Percentiles rank a stretch among this genome's conserved stretches.
Evolutionary conservation across 2,888 invertebrate species (phyloP).

Genomic region (Odontocolon sp.): DNA sequence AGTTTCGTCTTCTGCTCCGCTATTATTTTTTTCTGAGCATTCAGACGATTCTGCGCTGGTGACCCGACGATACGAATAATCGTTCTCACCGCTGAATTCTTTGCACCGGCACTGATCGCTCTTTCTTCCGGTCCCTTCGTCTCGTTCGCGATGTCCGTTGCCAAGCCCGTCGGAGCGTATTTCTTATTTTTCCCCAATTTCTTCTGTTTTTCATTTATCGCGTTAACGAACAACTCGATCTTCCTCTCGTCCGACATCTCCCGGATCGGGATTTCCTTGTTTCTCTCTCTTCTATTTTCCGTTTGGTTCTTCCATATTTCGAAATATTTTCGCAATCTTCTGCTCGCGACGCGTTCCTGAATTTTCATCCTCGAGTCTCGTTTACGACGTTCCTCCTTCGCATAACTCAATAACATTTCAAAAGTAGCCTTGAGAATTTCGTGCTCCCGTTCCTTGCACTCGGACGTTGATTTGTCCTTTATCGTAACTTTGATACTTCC

Average conservation of each 20-base stretch:
- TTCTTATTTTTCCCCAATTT: conserved; percentile 55
- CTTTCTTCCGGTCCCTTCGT: conserved; percentile 34
- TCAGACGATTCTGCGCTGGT: conserved; percentile 74
- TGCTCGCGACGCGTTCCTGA: conserved; percentile 59
- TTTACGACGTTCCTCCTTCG: conserved; percentile 64
- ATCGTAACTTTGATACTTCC: conserved; percentile 74
- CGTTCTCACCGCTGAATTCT: conserved; percentile 25
- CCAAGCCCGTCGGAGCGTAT: not conserved
- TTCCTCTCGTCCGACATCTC: conserved; percentile 70
- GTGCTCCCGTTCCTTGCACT: conserved; percentile 58
- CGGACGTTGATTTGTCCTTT: conserved; percentile 69
- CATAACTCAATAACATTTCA: conserved; percentile 63
- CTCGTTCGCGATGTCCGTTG: not conserved
- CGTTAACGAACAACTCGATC: conserved; percentile 75
- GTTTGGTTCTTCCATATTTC: conserved; percentile 67
- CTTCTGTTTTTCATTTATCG: conserved; percentile 73
- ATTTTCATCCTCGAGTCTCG: conserved; percentile 67
- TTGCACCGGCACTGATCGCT: conserved; percentile 9
- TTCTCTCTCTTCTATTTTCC: conserved; percentile 59
- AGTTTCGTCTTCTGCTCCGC: conserved; percentile 87
- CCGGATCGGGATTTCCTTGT: conserved; percentile 56
- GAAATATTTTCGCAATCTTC: conserved; percentile 67
- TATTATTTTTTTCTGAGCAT: conserved; percentile 88
- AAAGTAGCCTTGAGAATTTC: conserved; percentile 65
- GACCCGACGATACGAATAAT: conserved; percentile 63